These are phyloP conservation scores for Eptesicus fuscus DNA, from an alignment of 2,113 vertebrate species.

Conservation along the genomic window DNA sequence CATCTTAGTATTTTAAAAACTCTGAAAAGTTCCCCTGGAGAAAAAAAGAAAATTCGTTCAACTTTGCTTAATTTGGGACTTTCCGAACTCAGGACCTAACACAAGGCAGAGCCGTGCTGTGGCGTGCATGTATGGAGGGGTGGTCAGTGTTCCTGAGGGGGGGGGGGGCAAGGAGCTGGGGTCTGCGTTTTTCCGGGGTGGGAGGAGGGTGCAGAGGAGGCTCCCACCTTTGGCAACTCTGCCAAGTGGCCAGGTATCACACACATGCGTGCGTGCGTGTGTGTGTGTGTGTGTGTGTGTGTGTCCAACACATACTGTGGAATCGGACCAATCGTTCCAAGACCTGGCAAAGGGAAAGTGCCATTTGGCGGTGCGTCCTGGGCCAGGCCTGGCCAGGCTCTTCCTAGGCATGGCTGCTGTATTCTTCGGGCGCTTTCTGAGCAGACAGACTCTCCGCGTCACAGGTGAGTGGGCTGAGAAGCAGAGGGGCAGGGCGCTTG, in stretches of 20 bases:
- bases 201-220: background rate
- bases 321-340: background rate
- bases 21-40: background rate
- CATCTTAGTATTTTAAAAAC: background rate
- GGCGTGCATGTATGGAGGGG: background rate
- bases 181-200: background rate
- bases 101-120: background rate
- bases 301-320: too few relatives aligned
- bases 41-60: background rate
- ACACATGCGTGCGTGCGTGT: background rate
- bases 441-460: background rate
- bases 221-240: background rate
- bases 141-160: background rate
- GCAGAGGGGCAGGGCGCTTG: background rate
- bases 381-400: background rate
- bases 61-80: background rate
- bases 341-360: background rate
- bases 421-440: background rate
- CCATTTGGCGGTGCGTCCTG: background rate
- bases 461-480: background rate
- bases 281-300: background rate
- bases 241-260: background rate
- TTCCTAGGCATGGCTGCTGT: background rate
- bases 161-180: background rate
- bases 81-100: background rate